These are phyloP conservation scores for Taenaris catops DNA, from an alignment of 2,888 invertebrate species.

Conservation along the genomic window DNA sequence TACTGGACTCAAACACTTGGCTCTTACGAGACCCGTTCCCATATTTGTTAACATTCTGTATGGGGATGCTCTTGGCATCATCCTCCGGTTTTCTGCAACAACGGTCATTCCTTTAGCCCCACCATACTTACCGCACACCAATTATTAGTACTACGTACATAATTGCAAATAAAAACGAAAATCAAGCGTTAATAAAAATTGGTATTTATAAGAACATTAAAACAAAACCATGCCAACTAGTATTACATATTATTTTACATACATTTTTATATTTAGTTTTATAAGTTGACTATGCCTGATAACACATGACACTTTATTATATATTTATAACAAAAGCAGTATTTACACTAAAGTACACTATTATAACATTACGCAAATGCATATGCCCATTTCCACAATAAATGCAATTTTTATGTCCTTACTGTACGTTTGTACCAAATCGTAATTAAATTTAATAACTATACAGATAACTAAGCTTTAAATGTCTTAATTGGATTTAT, in stretches of 20 bases:
- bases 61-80: conserved; percentile 67
- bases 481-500: too few species aligned
- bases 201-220: conserved; percentile 4
- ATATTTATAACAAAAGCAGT: too few species aligned
- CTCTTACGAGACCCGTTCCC: conserved; percentile 77
- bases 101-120: conserved; percentile 32
- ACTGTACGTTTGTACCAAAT: too few species aligned
- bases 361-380: too few species aligned
- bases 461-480: too few species aligned
- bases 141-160: conserved; percentile 7
- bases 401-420: too few species aligned
- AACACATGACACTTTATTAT: too few species aligned
- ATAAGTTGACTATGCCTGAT: too few species aligned
- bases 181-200: conserved; percentile 4
- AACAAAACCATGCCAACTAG: neutral
- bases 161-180: conserved; percentile 5
- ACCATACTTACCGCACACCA: neutral
- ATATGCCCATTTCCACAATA: too few species aligned
- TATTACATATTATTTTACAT: neutral
- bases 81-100: conserved; percentile 74
- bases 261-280: too few species aligned
- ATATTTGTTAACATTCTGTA: conserved; percentile 67
- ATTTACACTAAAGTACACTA: too few species aligned
- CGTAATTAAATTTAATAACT: too few species aligned
- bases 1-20: conserved; percentile 85